Conservation (phyloP, 92 coral and sea anemone genomes). For the Scolanthus callimorphus region DNA sequence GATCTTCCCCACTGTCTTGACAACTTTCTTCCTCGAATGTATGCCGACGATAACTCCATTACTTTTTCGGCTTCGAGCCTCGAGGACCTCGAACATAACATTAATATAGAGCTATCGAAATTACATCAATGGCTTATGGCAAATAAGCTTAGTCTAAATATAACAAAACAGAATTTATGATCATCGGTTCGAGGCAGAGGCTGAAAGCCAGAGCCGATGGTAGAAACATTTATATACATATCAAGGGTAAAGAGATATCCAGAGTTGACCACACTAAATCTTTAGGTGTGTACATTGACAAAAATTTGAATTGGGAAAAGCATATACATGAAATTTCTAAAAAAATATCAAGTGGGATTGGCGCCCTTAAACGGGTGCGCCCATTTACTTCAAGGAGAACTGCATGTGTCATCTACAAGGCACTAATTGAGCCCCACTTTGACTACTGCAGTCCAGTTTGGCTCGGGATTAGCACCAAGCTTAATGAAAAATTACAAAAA, state of each 20-base stretch:
- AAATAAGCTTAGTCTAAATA: constrained; percentile 34
- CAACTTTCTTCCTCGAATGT: constrained; percentile 14
- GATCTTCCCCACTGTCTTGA: constrained; percentile 33
- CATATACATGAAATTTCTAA: constrained; percentile 43
- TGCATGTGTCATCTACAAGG: constrained; percentile 31
- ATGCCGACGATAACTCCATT: constrained; percentile 31
- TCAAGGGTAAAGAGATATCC: background rate
- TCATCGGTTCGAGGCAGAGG: constrained; percentile 35
- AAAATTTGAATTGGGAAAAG: constrained; percentile 15
- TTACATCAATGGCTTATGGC: constrained; percentile 35
- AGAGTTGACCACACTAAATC: background rate
- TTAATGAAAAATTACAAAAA: constrained; percentile 40
- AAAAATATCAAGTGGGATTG: constrained; percentile 37
- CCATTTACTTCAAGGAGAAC: constrained; percentile 30
- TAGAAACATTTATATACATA: background rate
- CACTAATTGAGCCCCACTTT: constrained; percentile 55
- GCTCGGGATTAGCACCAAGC: constrained; percentile 22
- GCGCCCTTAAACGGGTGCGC: constrained; percentile 47
- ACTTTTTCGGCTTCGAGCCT: background rate
- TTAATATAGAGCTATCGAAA: constrained; percentile 18
- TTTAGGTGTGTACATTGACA: background rate
- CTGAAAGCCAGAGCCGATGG: constrained; percentile 5
- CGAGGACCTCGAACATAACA: background rate
- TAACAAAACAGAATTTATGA: constrained; percentile 48
- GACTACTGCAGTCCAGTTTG: constrained; percentile 57